Conservation (phyloP, 2,113 vertebrate genomes). For the Atherinomorus stipes region DNA sequence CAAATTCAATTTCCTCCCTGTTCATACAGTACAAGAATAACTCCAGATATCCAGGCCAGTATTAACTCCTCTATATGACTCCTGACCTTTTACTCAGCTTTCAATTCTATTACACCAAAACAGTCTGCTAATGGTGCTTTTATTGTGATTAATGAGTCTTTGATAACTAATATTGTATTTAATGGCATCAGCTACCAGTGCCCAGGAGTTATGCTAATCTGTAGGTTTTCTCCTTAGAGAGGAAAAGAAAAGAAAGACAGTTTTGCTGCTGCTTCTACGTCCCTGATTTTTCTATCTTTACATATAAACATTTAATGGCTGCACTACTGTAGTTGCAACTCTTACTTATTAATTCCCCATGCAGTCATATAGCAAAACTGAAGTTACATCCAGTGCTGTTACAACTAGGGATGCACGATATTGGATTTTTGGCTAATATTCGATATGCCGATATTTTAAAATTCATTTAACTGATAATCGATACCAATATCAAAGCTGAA, state of each 20-base stretch:
- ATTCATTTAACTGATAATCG: too few relatives aligned
- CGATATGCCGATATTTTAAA: too few relatives aligned
- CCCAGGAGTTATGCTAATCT: not conserved
- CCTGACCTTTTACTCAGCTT: not conserved
- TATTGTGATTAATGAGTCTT: not conserved
- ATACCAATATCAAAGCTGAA: too few relatives aligned
- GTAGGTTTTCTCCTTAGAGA: too few relatives aligned
- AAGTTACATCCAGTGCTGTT: too few relatives aligned
- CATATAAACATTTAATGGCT: not conserved
- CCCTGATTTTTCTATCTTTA: too few relatives aligned
- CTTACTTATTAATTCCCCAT: too few relatives aligned
- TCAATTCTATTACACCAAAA: not conserved
- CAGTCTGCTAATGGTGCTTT: not conserved
- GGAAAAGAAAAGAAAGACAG: not conserved
- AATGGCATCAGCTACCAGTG: not conserved
- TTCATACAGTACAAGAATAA: not conserved
- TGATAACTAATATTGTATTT: not conserved
- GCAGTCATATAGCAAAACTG: too few relatives aligned
- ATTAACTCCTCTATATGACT: not conserved
- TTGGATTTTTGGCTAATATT: too few relatives aligned
- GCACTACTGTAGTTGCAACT: too few relatives aligned
- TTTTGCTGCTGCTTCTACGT: not conserved
- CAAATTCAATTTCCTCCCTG: conserved; percentile 34
- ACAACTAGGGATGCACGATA: too few relatives aligned
- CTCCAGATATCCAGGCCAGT: not conserved